A percentile compares a stretch with the other conserved stretches of the same genome.
Evolutionary conservation across 2,888 invertebrate genomes (phyloP).

Genomic region (Sarcophaga variegata): DNA sequence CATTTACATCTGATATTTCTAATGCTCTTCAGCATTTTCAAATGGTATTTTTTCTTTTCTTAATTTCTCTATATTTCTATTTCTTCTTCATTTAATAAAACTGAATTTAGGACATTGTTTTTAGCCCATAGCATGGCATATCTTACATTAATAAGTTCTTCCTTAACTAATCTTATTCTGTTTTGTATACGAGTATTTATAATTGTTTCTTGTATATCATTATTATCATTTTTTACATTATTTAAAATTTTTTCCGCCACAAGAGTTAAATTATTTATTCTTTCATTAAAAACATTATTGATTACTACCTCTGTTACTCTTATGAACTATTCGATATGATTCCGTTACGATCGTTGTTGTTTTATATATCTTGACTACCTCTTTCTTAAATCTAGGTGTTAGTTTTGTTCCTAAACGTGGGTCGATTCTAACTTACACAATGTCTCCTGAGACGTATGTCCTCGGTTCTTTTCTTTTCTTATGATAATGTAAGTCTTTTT

Average conservation of each 20-base stretch:
- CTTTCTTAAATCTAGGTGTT: not conserved
- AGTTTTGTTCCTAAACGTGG: conserved; percentile 6
- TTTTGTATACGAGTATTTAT: conserved; percentile 26
- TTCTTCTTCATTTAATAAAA: conserved; percentile 42
- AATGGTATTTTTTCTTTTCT: not conserved
- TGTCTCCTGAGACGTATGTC: not conserved
- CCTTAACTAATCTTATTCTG: conserved; percentile 14
- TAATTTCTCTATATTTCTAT: conserved; percentile 38
- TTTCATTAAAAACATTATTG: no score
- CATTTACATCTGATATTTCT: no score
- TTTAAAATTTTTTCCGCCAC: no score
- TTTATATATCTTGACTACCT: not conserved
- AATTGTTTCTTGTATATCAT: not conserved
- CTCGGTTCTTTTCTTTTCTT: no score
- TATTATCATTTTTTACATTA: no score
- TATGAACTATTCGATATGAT: no score
- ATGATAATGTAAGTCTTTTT: not conserved
- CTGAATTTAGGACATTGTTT: conserved; percentile 51
- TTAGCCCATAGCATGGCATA: conserved; percentile 30
- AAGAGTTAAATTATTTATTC: no score
- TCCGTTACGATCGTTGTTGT: no score
- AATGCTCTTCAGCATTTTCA: no score
- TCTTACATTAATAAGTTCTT: not conserved
- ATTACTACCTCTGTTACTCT: no score
- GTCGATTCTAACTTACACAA: conserved; percentile 18